Evolutionary conservation across 1,140 invertebrate genomes (phyloP).

Genomic region (Bathynomus jamesi): DNA sequence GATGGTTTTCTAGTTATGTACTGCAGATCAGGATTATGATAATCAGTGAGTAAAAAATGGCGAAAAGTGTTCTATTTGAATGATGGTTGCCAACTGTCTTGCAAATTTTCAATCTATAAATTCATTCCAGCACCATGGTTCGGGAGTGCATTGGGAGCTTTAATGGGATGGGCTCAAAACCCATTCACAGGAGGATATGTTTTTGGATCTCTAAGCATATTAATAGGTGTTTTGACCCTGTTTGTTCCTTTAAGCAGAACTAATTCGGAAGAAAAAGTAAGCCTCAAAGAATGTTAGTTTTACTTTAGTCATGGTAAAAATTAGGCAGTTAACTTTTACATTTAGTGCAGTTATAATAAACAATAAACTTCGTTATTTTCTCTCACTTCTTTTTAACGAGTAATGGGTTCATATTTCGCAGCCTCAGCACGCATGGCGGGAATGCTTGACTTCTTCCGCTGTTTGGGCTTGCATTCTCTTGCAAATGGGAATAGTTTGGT

Average conservation of each 20-base stretch:
- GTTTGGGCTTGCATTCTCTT: not conserved
- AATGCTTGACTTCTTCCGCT: not conserved
- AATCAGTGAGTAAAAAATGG: not conserved
- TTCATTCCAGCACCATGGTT: not conserved
- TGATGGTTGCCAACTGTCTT: not conserved
- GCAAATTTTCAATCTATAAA: not conserved
- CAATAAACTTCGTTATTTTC: not conserved
- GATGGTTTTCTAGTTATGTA: too few relatives aligned
- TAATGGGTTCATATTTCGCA: not conserved
- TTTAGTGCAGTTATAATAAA: not conserved
- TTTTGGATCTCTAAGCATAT: not conserved
- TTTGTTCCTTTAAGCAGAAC: not conserved
- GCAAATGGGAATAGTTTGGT: not conserved
- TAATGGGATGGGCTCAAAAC: not conserved
- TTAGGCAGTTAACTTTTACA: not conserved
- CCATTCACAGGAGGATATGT: not conserved
- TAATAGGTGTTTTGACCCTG: not conserved
- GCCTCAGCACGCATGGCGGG: not conserved
- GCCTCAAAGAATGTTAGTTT: not conserved
- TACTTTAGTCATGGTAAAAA: not conserved
- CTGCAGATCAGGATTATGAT: not conserved
- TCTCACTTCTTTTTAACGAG: not conserved
- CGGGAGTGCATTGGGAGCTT: not conserved
- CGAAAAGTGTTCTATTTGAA: not conserved
- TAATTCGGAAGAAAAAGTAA: not conserved